Evolutionary conservation across 2,888 invertebrate species (phyloP).

Genomic region (Lamproptera curius): DNA sequence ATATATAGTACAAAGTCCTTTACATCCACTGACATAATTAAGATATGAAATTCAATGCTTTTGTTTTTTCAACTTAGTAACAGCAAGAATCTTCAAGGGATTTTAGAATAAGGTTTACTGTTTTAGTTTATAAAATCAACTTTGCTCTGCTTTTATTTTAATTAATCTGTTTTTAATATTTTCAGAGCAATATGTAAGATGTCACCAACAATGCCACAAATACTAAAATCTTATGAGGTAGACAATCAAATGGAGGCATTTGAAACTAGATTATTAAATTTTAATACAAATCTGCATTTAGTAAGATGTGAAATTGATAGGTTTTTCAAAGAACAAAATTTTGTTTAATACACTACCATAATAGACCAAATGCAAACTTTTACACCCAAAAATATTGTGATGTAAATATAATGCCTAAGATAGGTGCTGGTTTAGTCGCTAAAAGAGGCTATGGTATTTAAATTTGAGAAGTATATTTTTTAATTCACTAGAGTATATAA

Average conservation of each 20-base stretch:
- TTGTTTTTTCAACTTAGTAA: no score
- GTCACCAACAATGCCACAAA: conserved; percentile 79
- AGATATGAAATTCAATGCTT: no score
- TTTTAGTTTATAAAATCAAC: no score
- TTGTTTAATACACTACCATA: conserved; percentile 56
- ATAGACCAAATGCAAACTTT: conserved; percentile 18
- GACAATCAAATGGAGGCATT: conserved; percentile 55
- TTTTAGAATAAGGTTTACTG: no score
- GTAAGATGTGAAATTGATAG: conserved; percentile 79
- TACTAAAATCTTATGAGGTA: conserved; percentile 68
- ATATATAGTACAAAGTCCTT: no score
- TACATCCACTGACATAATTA: no score
- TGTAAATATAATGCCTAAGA: conserved; percentile 29
- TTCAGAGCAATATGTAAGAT: conserved; percentile 81
- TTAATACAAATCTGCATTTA: conserved; percentile 72
- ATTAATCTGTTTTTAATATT: no score
- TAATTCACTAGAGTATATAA: conserved; percentile 20
- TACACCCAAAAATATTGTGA: conserved; percentile 17
- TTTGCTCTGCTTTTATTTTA: no score
- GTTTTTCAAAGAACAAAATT: conserved; percentile 78
- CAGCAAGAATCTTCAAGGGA: no score
- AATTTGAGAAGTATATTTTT: conserved; percentile 19
- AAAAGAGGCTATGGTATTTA: conserved; percentile 32
- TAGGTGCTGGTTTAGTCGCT: conserved; percentile 32
- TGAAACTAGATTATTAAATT: conserved; percentile 55